Evolutionary conservation across 2,797 vertebrate genomes (phyloP).

Genomic region (Cirrhinus mrigala): DNA sequence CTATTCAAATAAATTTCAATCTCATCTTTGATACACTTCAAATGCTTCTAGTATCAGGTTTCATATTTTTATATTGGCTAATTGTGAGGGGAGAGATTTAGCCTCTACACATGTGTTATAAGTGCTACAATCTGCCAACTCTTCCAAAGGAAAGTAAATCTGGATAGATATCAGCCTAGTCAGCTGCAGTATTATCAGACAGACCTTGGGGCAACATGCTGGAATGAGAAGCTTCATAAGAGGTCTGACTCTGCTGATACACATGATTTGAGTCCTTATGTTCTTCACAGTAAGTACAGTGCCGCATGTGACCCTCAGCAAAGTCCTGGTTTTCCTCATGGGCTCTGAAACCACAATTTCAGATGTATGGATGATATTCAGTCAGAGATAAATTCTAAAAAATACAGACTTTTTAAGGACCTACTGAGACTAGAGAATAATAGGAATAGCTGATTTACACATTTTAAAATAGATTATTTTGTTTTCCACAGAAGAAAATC

Average conservation of each 20-base stretch:
- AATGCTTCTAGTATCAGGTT: neutral
- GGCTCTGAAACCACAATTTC: conserved; percentile 19
- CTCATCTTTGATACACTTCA: neutral
- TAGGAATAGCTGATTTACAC: neutral
- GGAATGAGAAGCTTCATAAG: conserved; percentile 16
- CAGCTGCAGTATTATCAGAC: conserved; percentile 58
- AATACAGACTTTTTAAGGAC: neutral
- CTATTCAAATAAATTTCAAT: neutral
- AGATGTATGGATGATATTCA: neutral
- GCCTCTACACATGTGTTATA: neutral
- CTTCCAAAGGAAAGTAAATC: conserved; percentile 49
- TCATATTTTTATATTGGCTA: neutral
- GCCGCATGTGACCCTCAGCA: neutral
- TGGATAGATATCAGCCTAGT: conserved; percentile 53
- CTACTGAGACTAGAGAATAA: neutral
- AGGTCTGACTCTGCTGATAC: conserved; percentile 34
- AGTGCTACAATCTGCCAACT: neutral
- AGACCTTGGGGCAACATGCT: conserved; percentile 48
- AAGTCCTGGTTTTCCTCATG: neutral
- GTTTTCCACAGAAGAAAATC: neutral
- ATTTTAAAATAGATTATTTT: neutral
- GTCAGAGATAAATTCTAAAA: neutral
- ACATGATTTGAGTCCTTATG: conserved; percentile 33
- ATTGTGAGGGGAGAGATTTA: neutral
- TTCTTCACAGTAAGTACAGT: conserved; percentile 11